A percentile compares a stretch with the other conserved stretches of the same genome.
These are phyloP conservation scores for Phengaris alcon DNA, from an alignment of 2,888 invertebrate genomes.

Conservation along the genomic window DNA sequence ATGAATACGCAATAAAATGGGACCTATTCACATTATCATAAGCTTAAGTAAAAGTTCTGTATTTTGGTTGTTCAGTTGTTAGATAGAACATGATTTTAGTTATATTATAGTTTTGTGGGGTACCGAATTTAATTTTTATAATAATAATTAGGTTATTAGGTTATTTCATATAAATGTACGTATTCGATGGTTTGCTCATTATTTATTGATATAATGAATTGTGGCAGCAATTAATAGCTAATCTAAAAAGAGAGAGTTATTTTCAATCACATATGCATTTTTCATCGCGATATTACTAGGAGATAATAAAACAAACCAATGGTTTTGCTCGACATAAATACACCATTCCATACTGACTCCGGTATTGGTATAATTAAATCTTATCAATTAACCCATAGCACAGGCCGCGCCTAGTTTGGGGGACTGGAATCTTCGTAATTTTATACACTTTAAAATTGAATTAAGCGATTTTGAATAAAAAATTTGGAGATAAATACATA, in stretches of 20 bases:
- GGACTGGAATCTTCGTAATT: too few relatives aligned
- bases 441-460: too few relatives aligned
- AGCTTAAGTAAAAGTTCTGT: neutral
- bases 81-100: neutral
- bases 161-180: neutral
- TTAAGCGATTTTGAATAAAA: too few relatives aligned
- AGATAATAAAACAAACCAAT: neutral
- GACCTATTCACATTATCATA: slow-evolving; percentile 2
- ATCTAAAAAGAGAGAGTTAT: neutral
- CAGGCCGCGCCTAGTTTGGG: too few relatives aligned
- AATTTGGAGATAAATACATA: too few relatives aligned
- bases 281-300: neutral
- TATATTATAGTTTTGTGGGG: neutral
- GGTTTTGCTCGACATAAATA: too few relatives aligned
- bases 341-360: too few relatives aligned
- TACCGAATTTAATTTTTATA: slow-evolving; percentile 1
- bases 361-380: too few relatives aligned
- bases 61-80: neutral
- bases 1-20: neutral
- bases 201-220: neutral
- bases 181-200: neutral
- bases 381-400: too few relatives aligned
- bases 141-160: neutral
- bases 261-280: neutral
- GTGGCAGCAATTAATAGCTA: neutral